phyloP scores from a whole-genome alignment of 2,888 invertebrate genomes.

The Lottia gigantea region DNA sequence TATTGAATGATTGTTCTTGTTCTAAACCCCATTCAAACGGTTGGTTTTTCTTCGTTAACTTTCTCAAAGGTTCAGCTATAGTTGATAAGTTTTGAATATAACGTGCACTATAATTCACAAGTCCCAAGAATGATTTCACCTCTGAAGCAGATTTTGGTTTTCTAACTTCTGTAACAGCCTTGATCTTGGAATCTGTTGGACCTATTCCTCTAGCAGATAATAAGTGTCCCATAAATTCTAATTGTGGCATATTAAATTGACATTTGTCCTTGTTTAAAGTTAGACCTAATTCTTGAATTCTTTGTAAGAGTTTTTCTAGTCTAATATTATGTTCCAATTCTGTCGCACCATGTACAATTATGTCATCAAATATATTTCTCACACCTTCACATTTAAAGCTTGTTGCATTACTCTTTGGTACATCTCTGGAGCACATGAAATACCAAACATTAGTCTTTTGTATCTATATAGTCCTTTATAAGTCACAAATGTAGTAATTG shows the following conservation, averaged over 20 bases:
- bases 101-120: too few relatives aligned
- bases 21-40: too few relatives aligned
- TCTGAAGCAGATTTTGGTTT: too few relatives aligned
- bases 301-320: conserved; percentile 26
- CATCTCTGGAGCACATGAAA: conserved; percentile 25
- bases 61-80: too few relatives aligned
- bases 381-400: conserved; percentile 28
- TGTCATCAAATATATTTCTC: conserved; percentile 9
- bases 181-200: too few relatives aligned
- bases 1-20: too few relatives aligned
- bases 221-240: too few relatives aligned
- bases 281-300: conserved; percentile 28
- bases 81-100: too few relatives aligned
- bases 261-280: conserved; percentile 38
- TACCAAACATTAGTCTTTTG: conserved; percentile 21
- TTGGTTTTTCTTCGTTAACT: too few relatives aligned
- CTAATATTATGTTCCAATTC: conserved; percentile 31
- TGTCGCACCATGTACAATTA: background rate
- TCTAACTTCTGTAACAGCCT: too few relatives aligned
- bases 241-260: conserved; percentile 32
- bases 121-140: too few relatives aligned
- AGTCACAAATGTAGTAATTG: conserved; percentile 23
- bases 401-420: conserved; percentile 30
- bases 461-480: conserved; percentile 22
- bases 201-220: too few relatives aligned